Conservation (phyloP, 2,797 vertebrate genomes). For the Lepilemur septentrionalis region DNA sequence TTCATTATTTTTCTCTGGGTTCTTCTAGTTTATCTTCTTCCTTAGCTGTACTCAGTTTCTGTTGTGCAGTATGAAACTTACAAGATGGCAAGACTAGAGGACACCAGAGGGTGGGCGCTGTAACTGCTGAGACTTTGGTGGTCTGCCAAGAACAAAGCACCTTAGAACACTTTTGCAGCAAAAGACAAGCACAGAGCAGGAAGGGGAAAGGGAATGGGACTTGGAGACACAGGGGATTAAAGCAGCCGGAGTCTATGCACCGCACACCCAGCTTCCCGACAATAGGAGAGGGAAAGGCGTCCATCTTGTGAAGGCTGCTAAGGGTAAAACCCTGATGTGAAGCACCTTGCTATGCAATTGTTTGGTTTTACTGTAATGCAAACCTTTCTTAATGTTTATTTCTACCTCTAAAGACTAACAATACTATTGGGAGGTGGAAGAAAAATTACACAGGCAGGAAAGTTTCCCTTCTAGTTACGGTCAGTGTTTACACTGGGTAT, state of each 20-base stretch:
- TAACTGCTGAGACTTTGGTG: background rate
- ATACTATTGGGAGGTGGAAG: background rate
- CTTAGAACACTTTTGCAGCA: background rate
- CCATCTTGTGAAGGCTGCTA: background rate
- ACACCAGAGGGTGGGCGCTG: background rate
- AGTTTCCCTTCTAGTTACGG: background rate
- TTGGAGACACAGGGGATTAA: rapidly evolving
- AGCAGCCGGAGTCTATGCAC: background rate
- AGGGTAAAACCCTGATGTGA: background rate
- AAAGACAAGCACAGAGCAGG: background rate
- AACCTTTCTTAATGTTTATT: background rate
- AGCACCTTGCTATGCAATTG: background rate
- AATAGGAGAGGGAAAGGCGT: no score
- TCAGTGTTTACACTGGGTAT: background rate
- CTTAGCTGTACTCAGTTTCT: background rate
- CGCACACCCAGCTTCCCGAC: rapidly evolving
- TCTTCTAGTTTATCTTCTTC: background rate
- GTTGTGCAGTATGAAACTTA: background rate
- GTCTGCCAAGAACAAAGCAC: background rate
- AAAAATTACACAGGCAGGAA: no score
- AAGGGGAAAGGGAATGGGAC: background rate
- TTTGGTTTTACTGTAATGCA: background rate
- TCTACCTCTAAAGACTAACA: background rate
- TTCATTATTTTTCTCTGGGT: background rate
- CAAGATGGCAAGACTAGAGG: background rate